Conservation (phyloP, 2,888 invertebrate species). For the Lithophane semibrunnea region DNA sequence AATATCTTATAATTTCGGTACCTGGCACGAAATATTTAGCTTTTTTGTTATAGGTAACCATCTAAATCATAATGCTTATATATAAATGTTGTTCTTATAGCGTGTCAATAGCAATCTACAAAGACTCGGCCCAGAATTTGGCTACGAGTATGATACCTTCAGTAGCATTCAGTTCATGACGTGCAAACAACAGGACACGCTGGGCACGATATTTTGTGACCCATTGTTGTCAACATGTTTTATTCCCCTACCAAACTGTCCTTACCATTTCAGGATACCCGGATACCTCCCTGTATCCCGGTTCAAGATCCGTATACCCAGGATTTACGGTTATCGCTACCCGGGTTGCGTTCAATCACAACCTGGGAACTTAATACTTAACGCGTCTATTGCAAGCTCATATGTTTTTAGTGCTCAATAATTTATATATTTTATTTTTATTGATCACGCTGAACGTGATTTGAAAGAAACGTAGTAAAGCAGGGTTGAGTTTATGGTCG, state of each 20-base stretch:
- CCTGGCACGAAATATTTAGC: neutral
- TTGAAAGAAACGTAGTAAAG: constrained; percentile 54
- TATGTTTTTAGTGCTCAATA: constrained; percentile 68
- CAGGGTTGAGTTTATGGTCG: constrained; percentile 12
- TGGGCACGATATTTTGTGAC: no score
- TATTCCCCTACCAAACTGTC: neutral
- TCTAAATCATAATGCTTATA: neutral
- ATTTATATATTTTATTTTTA: constrained; percentile 70
- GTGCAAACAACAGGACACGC: no score
- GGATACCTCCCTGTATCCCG: constrained; percentile 69
- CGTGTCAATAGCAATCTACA: no score
- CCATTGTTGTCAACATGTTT: no score
- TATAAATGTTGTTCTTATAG: no score
- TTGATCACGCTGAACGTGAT: constrained; percentile 66
- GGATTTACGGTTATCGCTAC: constrained; percentile 90
- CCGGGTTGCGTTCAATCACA: constrained; percentile 89
- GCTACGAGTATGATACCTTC: no score
- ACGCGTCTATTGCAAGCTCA: constrained; percentile 76
- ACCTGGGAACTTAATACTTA: constrained; percentile 86
- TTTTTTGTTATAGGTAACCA: neutral
- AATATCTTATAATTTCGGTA: neutral
- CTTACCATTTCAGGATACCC: constrained; percentile 46
- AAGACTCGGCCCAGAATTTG: no score
- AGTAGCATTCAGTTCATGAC: no score
- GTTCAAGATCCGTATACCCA: constrained; percentile 78